Evolutionary conservation across 2,113 vertebrate genomes (phyloP).

Genomic region (Cheilinus undulatus): DNA sequence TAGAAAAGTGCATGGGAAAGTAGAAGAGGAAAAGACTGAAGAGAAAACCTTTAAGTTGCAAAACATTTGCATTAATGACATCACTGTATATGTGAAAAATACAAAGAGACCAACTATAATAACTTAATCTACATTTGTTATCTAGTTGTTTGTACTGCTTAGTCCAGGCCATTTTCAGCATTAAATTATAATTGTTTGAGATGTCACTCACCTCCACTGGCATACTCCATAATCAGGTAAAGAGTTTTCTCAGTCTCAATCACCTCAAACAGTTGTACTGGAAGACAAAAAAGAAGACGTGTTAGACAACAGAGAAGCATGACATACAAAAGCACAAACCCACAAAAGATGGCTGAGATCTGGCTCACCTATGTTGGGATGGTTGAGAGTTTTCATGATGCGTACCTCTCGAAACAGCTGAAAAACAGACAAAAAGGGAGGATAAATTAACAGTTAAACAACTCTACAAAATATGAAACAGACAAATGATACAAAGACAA

Average conservation of each 20-base stretch:
- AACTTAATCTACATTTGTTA: not conserved
- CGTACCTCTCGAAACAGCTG: conserved; percentile 92
- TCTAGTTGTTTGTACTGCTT: not conserved
- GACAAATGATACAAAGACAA: no score
- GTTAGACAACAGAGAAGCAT: conserved; percentile 5
- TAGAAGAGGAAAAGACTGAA: not conserved
- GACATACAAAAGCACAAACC: not conserved
- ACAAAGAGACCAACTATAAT: not conserved
- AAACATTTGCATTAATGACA: no score
- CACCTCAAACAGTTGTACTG: conserved; percentile 92
- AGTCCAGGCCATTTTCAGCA: not conserved
- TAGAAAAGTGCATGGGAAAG: conserved; percentile 24
- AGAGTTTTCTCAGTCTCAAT: conserved; percentile 91
- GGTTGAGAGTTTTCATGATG: conserved; percentile 92
- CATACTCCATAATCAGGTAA: conserved; percentile 93
- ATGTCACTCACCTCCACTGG: conserved; percentile 86
- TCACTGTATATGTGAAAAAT: not conserved
- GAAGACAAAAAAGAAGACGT: conserved; percentile 28
- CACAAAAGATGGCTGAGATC: accelerated
- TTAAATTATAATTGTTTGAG: not conserved
- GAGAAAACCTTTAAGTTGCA: no score
- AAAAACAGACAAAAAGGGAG: not conserved
- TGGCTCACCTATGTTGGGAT: conserved; percentile 91
- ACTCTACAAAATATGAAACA: no score
- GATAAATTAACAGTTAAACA: not conserved